Evolutionary conservation across 2,113 vertebrate species (phyloP), one percentile per base, ranked within the genome.

Genomic region (Porphyrio hochstetteri): DNA sequence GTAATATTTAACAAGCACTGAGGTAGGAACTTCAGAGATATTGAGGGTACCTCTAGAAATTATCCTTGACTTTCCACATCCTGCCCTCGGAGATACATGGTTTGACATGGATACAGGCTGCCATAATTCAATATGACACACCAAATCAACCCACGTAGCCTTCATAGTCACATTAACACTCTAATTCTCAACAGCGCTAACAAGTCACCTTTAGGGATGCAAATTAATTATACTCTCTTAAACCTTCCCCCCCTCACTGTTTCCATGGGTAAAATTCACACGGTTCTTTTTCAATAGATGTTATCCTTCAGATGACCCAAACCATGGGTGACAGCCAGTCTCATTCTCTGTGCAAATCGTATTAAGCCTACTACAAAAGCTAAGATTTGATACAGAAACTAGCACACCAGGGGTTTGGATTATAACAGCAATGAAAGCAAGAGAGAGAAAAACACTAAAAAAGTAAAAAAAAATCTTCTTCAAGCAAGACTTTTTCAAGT

Each of bases 211-310:
- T 96, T 85, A 90, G 53, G 55, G 55, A 91, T 82, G 31, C 28
- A 90, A 83, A 95, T 86, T 84, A 96, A 96, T 94, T 87, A 82
- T 95, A 74, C 23, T 44, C 35, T 63, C 86, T 80, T 68, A 83
- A 65, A 88, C 14, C 68, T 77, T 42, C 15, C 48, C 20, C 20
- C 44, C 9, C 44, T 44, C 40, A 7, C 20, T 63, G 77, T 89
- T 95, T 95, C 59, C n/a, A 56, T 53, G 33, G 11, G 38, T 91
- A 81, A 83, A 94, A 95, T 65, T 90, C 65, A 88, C 63, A 85
- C 28, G 18, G 9, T 50, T 87, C 57, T 85, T 97, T 80, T 97
- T 80, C 65, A 90, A 83, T 28, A 81, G 42, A 76, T 71, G 23
- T 82, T 92, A 80, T 53, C 61, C 52, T 88, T 84, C 60, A 53